Evolutionary conservation across 2,797 vertebrate species (phyloP).

Genomic region (Peromyscus eremicus): DNA sequence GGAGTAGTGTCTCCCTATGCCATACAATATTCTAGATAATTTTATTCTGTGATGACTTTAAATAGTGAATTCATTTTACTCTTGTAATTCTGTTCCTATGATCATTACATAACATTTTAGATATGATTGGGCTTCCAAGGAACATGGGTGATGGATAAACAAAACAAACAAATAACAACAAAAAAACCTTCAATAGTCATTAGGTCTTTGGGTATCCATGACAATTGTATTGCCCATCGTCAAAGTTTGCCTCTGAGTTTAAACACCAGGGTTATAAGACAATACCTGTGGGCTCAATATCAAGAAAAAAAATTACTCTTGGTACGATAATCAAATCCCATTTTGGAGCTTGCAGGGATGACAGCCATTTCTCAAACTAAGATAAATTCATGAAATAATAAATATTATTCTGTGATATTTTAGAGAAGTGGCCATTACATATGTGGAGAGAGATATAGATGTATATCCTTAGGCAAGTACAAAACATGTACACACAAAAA

Average conservation of each 20-base stretch:
- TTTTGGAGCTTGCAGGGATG: neutral
- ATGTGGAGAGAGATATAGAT: neutral
- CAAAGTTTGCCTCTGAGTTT: neutral
- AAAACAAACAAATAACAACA: neutral
- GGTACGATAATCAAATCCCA: neutral
- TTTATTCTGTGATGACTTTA: neutral
- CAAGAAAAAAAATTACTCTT: neutral
- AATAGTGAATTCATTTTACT: constrained; percentile 9
- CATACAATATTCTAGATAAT: neutral
- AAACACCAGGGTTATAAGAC: neutral
- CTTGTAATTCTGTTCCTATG: neutral
- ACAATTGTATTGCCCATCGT: neutral
- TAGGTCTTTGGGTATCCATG: neutral
- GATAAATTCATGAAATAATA: constrained; percentile 7
- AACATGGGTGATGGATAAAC: neutral
- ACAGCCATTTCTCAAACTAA: neutral
- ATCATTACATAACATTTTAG: neutral
- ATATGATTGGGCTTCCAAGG: neutral
- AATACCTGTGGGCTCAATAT: neutral
- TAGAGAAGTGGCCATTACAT: neutral
- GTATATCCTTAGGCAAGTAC: neutral
- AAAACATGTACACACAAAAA: neutral
- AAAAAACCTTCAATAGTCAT: neutral
- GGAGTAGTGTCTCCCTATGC: neutral
- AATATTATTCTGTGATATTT: neutral